phyloP scores from a whole-genome alignment of 2,113 vertebrate species.

The Erythrolamprus reginae region DNA sequence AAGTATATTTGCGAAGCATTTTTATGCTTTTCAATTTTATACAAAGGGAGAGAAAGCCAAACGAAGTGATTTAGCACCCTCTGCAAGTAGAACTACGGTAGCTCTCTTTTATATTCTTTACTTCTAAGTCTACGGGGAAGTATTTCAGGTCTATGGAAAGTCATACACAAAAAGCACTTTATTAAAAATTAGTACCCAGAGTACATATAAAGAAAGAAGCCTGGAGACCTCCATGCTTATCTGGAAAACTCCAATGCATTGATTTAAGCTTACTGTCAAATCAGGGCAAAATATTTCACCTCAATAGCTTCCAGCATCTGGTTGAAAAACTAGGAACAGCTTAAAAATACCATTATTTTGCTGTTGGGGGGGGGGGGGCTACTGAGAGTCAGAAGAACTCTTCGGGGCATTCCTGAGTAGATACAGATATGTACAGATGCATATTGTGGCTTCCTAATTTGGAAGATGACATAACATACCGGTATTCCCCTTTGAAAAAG shows the following conservation, averaged over 20 bases:
- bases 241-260: neutral
- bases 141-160: neutral
- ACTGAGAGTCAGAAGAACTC: slow-evolving; percentile 35
- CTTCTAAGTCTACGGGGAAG: neutral
- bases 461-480: slow-evolving; percentile 28
- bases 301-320: slow-evolving; percentile 6
- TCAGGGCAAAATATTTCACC: slow-evolving; percentile 23
- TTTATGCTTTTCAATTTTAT: slow-evolving; percentile 32
- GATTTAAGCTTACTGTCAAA: slow-evolving; percentile 5
- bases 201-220: neutral
- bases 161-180: neutral
- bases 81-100: neutral
- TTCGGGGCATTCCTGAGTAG: slow-evolving; percentile 37
- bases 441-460: slow-evolving; percentile 41
- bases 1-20: slow-evolving; percentile 28
- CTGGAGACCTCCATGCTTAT: neutral
- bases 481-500: slow-evolving; percentile 46
- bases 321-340: slow-evolving; percentile 4
- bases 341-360: neutral
- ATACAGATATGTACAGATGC: slow-evolving; percentile 50
- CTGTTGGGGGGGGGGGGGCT: slow-evolving; percentile 32
- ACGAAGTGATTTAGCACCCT: neutral
- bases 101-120: neutral
- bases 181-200: neutral
- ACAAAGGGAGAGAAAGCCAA: slow-evolving; percentile 16